phyloP scores from a whole-genome alignment of 2,797 vertebrate species.

The Selene dorsalis region DNA sequence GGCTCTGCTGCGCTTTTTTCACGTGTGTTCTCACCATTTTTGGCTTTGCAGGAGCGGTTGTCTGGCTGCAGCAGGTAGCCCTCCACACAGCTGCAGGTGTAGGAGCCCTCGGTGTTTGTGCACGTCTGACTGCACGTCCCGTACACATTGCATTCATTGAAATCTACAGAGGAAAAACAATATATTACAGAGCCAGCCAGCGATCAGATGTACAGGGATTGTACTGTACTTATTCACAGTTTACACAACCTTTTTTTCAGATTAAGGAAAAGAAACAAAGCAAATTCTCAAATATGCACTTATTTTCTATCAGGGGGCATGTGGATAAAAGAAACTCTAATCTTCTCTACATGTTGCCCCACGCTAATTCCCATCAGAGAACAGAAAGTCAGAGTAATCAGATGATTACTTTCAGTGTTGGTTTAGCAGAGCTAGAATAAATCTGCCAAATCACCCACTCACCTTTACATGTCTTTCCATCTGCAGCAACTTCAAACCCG shows the following conservation, averaged over 20 bases:
- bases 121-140: constrained; percentile 97
- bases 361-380: background rate
- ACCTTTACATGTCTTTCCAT: constrained; percentile 95
- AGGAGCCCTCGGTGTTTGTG: constrained; percentile 91
- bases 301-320: background rate
- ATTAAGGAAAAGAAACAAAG: background rate
- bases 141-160: constrained; percentile 92
- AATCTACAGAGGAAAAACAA: constrained; percentile 83
- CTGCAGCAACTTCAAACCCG: constrained; percentile 91
- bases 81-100: constrained; percentile 95
- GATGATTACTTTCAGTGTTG: constrained; percentile 23
- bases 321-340: background rate
- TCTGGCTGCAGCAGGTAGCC: constrained; percentile 96
- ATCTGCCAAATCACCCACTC: constrained; percentile 56
- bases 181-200: background rate
- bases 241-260: background rate
- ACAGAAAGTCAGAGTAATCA: constrained; percentile 16
- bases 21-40: constrained; percentile 88
- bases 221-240: background rate
- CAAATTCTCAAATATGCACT: background rate
- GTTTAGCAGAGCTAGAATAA: constrained; percentile 17
- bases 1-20: background rate
- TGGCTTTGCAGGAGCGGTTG: constrained; percentile 98
- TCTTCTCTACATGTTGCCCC: constrained; percentile 3
- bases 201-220: background rate